These are phyloP conservation scores for Hyposoter didymator DNA, from an alignment of 2,888 invertebrate species.

Conservation along the genomic window DNA sequence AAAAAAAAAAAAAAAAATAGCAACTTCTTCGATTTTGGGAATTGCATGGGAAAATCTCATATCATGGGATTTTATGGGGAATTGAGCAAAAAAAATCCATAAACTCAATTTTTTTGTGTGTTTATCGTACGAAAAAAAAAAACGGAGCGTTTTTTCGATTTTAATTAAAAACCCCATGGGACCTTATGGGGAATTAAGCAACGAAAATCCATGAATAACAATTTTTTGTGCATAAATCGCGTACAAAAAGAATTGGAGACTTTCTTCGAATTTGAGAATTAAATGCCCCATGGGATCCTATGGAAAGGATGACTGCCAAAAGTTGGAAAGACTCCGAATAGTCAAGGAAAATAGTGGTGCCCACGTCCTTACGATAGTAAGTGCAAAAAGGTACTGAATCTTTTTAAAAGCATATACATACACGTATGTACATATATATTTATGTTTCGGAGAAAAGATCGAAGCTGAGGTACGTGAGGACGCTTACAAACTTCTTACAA, in stretches of 20 bases:
- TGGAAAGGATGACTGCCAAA: neutral
- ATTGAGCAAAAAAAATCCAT: no score
- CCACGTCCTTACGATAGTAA: constrained; percentile 14
- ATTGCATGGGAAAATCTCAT: no score
- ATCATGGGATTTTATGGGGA: no score
- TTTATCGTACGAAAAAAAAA: no score
- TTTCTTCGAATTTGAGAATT: neutral
- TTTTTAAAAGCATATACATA: neutral
- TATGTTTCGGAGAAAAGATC: constrained; percentile 81
- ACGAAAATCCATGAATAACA: no score
- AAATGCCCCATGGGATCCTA: neutral
- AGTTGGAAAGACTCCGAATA: neutral
- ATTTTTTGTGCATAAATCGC: no score
- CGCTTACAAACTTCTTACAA: constrained; percentile 75
- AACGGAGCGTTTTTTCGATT: no score
- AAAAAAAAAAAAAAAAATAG: no score
- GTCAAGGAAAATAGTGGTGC: neutral
- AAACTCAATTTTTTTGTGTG: no score
- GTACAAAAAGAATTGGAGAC: neutral
- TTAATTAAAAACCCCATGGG: no score
- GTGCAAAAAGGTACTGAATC: neutral
- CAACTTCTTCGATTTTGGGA: no score
- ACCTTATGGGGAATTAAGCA: no score
- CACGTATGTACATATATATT: constrained; percentile 70
- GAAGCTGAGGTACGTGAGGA: constrained; percentile 81